Evolutionary conservation across 2,888 invertebrate species (phyloP), one percentile per base, ranked within the genome.

Genomic region (Octodonta nipae): DNA sequence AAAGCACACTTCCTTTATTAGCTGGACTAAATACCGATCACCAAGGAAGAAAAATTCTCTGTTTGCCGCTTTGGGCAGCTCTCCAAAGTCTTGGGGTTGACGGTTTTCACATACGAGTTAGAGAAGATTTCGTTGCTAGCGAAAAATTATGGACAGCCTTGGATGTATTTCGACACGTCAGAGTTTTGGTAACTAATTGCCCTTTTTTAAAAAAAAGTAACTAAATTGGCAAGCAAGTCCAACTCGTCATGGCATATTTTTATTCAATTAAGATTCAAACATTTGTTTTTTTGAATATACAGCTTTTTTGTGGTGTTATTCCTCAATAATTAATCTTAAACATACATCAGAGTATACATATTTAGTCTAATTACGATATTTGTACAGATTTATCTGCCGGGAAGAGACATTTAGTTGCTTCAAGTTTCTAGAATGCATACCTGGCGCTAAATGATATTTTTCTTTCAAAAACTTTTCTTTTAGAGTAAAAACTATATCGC

Each of bases 1-100:
- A 73, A 42, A 70, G 70, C 14, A 71, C 74, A 6, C 52, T 73
- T 20, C 70, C 71, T 0, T 63, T 73, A 8, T 54, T 74, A 25
- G 73, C 75, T 1, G 78, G 78, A 1, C 56, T 73, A 17, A 59
- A 60, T 34, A 61, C 56, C 3, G 61, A 64, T 35, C 47, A 65
- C 30, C 68, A 69, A 36, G 64, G 64, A 2, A 65, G 74, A 39
- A 71, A 83, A 26, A 64, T 87, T 26, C 73, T 79, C 17, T 80
- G 85, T 20, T 64, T 92, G 34, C 80, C 91, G 2, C 63, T 91
- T 33, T 92, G 92, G 92, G 73, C 82, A 13, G 75, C 79, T 32
- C 62, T 88, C 30, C 78, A 82, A 43, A 74, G 75, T 6, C 66
- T 77, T 4, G 83, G 83, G 2, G 68, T 79, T 17, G 77, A 82